Base-by-base conservation (phyloP, 2,888 invertebrate genomes). In the Argyresthia goedartella region DNA sequence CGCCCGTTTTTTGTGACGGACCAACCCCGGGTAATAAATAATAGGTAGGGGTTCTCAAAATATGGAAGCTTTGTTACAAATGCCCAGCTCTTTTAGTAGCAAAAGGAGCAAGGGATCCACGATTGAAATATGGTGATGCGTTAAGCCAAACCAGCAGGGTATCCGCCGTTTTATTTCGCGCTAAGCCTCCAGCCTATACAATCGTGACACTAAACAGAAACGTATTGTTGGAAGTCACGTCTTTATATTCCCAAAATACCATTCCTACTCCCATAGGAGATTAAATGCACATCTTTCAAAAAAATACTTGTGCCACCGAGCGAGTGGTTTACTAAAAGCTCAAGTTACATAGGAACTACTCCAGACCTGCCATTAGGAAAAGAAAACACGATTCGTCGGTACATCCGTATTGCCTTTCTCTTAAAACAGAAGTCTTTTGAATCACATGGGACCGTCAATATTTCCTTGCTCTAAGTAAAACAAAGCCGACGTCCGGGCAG, bases 1-100 rank as follows among this genome's bases (percentile, higher is more conserved):
- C 84, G 85, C 78, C 79, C 76, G 71, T 85, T 86, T 86, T 86
- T 86, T 85, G 81, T 84, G 82, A 84, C 82, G 84, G 82, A 81
- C 82, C 80, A 80, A 85, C 80, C 74, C 77, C 81, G 72, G 78
- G 82, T 82, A 84, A 86, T 86, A 86, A 86, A 86, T 86, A 86
- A 86, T 85, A 86, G 82, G 81, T 78, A 81, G 81, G 85, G 84
- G 81, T 77, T 75, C 80, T 76, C 71, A 73, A 73, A 73, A 72
- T 67, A 71, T 71, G 75, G 71, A 73, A 72, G 80, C 81, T 78
- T 84, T 81, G 84, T 85, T 80, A 82, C 84, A 84, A 85, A 85
- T 82, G 78, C 73, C 79, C 77, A 84, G 85, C 80, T 85, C 85
- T 80, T 86, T 77, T 85, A 80, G 77, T 78, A 81, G 76, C 78